Evolutionary conservation across 2,888 invertebrate species (phyloP).

Genomic region (Chouioia cunea): DNA sequence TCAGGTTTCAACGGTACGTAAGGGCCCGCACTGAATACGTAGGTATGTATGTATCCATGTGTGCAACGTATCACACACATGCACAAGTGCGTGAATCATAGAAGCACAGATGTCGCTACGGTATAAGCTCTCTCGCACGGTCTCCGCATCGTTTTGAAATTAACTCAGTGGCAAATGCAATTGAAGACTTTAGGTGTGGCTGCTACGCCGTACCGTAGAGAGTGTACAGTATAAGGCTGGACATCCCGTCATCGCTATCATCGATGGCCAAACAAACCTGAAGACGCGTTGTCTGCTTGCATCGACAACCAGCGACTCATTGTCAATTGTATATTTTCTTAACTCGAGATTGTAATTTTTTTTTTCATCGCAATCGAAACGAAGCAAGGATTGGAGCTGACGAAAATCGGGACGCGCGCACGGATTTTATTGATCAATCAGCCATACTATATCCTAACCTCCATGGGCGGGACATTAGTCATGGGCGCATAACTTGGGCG

Average conservation of each 20-base stretch:
- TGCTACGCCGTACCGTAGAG: constrained; percentile 1
- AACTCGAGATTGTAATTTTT: not conserved
- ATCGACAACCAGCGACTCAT: too few species aligned
- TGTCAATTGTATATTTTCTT: too few species aligned
- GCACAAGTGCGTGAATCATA: too few species aligned
- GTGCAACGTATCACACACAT: too few species aligned
- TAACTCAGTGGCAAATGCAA: constrained; percentile 33
- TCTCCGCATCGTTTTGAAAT: constrained; percentile 35
- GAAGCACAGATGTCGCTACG: too few species aligned
- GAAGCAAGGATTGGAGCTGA: not conserved
- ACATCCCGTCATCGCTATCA: constrained; percentile 22
- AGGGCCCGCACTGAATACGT: too few species aligned
- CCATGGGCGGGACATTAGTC: constrained; percentile 34
- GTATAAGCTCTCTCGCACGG: not conserved
- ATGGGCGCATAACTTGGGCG: constrained; percentile 22
- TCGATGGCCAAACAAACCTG: constrained; percentile 40
- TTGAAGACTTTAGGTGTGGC: constrained; percentile 46
- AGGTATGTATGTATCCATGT: too few species aligned
- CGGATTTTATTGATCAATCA: constrained; percentile 46
- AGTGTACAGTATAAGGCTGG: not conserved
- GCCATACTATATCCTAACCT: constrained; percentile 45
- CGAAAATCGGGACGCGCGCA: too few species aligned
- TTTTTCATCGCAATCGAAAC: not conserved
- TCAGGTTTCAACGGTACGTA: too few species aligned
- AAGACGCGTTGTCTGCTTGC: constrained; percentile 2